Evolutionary conservation across 1,140 invertebrate genomes (phyloP), one percentile per base, ranked within the genome.

Genomic region (Drosophila trapezifrons): DNA sequence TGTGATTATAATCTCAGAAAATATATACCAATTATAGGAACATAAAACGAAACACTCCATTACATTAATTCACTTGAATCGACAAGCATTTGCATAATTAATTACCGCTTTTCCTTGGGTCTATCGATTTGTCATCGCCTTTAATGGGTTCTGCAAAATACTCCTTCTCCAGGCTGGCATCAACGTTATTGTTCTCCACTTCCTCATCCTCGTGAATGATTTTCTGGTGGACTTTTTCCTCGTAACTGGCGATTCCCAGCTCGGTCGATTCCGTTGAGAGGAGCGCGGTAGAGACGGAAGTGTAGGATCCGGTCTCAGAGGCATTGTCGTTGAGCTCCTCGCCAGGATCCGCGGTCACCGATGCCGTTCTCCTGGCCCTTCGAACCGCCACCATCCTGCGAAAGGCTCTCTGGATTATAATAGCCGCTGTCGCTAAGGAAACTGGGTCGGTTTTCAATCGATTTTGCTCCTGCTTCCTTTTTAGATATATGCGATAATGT

Each of bases 351-450:
- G 67, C 37, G 9, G 58, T 64, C 18, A 67, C 62, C 5, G 76
- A 56, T 27, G 47, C 62, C 22, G 59, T 59, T 51, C 37, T 45
- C 32, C 76, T 76, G 27, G 67, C 52, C 51, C 37, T 72, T 7
- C 64, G 58, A 8, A 40, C 45, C 2, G 29, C 63, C 18, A 85
- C 55, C 64, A 91, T 66, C 49, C 70, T 78, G 27, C 80, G 62
- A 45, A 87, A 86, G 62, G 82, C 80, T 46, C 77, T 62, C 47
- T 91, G 90, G 42, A 91, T 91, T 67, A 86, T 80, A 27, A 90
- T 72, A 43, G 90, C 85, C 7, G 90, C 90, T 42, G 75, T 66
- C 45, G 58, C 65, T 17, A 87, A 40, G 17, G 75, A 76, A 52
- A 83, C 49, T 22, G 56, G 51, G 8, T 15, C 46, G 10, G 10